Percentiles rank a stretch among this genome's conserved stretches.
phyloP scores from a whole-genome alignment of 2,888 invertebrate genomes.

The Saturnia pavonia region DNA sequence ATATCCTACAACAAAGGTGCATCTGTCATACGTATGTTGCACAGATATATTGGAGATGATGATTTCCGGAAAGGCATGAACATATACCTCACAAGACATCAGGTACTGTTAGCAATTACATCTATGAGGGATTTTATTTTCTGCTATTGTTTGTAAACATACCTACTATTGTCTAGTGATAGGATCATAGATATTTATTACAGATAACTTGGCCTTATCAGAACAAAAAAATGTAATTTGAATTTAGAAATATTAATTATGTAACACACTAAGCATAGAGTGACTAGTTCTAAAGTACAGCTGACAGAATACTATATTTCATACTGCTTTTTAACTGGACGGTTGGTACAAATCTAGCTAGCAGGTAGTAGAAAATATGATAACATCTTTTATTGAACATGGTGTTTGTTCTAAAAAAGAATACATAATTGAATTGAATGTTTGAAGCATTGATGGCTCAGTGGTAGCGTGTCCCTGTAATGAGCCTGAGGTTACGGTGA shows the following conservation, averaged over 20 bases:
- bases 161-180: no score
- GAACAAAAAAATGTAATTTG: neutral
- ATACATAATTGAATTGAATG: neutral
- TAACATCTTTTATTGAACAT: neutral
- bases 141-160: neutral
- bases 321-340: no score
- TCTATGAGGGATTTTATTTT: neutral
- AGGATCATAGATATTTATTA: neutral
- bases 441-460: no score
- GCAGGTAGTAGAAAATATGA: no score
- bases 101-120: conserved; percentile 56
- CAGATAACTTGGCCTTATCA: neutral
- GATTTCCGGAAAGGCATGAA: conserved; percentile 97
- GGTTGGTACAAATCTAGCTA: no score
- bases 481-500: no score
- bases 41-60: conserved; percentile 95
- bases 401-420: neutral
- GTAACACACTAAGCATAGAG: no score
- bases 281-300: no score
- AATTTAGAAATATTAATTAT: neutral
- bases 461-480: no score
- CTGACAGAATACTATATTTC: no score
- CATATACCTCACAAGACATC: conserved; percentile 91
- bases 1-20: conserved; percentile 98
- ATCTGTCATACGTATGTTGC: conserved; percentile 96